Conservation (phyloP, 2,797 vertebrate genomes). For the Smutsia temminckii region DNA sequence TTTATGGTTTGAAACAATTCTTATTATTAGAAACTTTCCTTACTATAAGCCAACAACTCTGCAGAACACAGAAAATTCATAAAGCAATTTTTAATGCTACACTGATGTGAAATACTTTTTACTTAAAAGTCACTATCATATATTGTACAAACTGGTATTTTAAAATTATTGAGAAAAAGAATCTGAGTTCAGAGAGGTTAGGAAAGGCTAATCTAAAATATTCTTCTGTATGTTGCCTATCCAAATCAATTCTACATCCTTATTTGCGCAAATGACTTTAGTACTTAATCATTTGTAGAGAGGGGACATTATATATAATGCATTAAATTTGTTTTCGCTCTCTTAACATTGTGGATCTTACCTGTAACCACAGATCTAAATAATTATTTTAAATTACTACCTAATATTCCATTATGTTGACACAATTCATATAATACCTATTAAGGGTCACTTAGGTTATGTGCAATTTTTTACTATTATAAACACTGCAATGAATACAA, state of each 20-base stretch:
- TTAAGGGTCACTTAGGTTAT: neutral
- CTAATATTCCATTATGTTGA: neutral
- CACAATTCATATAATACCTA: neutral
- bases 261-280: neutral
- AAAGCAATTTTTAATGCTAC: neutral
- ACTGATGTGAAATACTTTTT: neutral
- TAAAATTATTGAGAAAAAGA: neutral
- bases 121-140: slow-evolving; percentile 2
- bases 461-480: neutral
- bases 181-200: neutral
- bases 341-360: neutral
- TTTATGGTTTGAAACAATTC: neutral
- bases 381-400: slow-evolving; percentile 30
- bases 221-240: neutral
- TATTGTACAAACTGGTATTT: neutral
- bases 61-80: neutral
- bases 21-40: slow-evolving; percentile 3
- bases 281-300: neutral
- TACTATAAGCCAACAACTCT: neutral
- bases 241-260: neutral
- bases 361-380: neutral
- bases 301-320: neutral
- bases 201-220: neutral
- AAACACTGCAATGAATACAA: neutral
- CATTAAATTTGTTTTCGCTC: neutral